Base-by-base conservation (phyloP, 2,888 invertebrate genomes). In the Phlogophora meticulosa region DNA sequence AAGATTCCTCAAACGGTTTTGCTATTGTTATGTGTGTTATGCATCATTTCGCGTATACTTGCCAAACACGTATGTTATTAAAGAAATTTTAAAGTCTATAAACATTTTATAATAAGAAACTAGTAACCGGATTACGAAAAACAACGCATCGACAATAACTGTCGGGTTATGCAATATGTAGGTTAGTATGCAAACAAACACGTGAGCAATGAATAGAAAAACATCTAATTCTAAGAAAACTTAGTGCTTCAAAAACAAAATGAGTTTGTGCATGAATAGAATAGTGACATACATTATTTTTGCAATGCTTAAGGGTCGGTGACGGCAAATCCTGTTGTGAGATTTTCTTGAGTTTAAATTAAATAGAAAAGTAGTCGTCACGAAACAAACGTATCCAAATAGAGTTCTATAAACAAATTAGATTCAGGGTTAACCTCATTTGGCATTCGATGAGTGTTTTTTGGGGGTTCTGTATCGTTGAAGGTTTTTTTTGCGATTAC, bases 241-340 rank as follows among this genome's bases (percentile, higher is more conserved):
- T 63, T 48, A 63, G 52, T 78, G 46, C 45, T 63, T 59, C 52
- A 53, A 61, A 78, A 57, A 67, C 63, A 63, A 72, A 52, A n/a
- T 45, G 34, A 45, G 45, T 65, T 46, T 45, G 43, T 51, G 49
- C 48, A 62, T 71, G 65, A 72, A 75, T 60, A 65, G 45, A 69
- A 69, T 53, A 57, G 60, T 62, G 69, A 77, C 67, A 71, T 71
- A 63, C 60, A 75, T 22, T 59, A 80, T 73, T 73, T 73, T 76
- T 72, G 65, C 68, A 70, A 73, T 58, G 57, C 28, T 60, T 58
- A 63, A 46, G 36, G 10, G 4, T 11, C 68, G 28, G 28, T 28
- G 2, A 28, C 28, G 28, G 28, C 28, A 4, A 28, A 28, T 28
- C 28, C 28, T 28, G 28, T 28, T 5, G 28, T 28, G 5, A 5